Conservation (phyloP, 2,888 invertebrate genomes). For the Orchesella flavescens region DNA sequence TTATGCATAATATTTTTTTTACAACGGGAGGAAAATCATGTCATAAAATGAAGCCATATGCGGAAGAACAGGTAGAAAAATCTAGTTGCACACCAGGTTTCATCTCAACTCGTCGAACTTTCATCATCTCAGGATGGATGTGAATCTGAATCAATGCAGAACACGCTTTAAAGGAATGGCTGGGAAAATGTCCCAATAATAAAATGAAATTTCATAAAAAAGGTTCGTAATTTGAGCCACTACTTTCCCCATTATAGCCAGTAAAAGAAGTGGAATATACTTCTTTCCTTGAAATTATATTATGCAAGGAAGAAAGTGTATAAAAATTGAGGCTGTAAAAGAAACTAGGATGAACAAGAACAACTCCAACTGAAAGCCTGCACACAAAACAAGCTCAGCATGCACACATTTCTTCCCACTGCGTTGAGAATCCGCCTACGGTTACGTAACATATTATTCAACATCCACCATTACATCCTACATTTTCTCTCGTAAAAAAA, state of each 20-base stretch:
- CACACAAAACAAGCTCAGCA: conserved; percentile 6
- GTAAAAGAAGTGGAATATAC: not conserved
- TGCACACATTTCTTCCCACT: conserved; percentile 28
- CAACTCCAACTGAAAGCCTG: not conserved
- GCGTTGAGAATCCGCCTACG: conserved; percentile 8
- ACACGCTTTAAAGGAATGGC: not conserved
- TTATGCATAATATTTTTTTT: not conserved
- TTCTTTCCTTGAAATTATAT: not conserved
- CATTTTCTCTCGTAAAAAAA: not conserved
- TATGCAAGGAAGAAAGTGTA: not conserved
- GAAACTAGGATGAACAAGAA: not conserved
- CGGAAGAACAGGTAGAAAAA: not conserved
- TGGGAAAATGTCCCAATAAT: conserved; percentile 16
- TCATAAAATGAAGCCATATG: conserved; percentile 13
- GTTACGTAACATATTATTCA: conserved; percentile 8
- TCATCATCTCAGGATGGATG: not conserved
- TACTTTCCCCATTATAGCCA: not conserved
- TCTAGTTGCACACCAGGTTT: too few relatives aligned
- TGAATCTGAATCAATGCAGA: not conserved
- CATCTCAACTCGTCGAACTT: not conserved
- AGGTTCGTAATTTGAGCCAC: conserved; percentile 14
- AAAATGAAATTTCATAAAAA: conserved; percentile 33
- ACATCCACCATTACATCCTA: not conserved
- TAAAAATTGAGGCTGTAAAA: not conserved
- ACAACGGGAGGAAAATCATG: not conserved